Conservation (phyloP, 2,797 vertebrate species). For the Echeneis naucrates region DNA sequence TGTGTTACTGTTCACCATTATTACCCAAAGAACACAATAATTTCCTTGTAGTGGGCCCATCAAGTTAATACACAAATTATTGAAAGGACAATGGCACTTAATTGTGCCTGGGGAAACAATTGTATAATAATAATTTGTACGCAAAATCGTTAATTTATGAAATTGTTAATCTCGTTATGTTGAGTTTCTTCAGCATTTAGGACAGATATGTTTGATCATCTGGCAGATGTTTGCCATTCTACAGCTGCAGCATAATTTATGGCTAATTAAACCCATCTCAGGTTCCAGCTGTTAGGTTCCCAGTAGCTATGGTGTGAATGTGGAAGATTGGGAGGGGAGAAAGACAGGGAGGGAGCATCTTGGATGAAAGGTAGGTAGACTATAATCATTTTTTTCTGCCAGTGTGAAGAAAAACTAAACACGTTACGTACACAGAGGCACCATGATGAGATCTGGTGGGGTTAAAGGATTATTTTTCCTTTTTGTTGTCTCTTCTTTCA, state of each 20-base stretch:
- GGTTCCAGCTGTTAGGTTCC: no score
- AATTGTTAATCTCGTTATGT: no score
- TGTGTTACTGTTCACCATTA: neutral
- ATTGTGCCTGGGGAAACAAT: neutral
- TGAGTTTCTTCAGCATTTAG: no score
- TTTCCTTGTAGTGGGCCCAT: neutral
- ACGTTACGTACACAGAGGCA: neutral
- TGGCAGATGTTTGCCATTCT: no score
- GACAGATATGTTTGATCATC: no score
- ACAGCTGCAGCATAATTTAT: no score
- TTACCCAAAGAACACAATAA: neutral
- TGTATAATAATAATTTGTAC: no score
- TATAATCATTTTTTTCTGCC: neutral
- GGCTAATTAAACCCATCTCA: no score
- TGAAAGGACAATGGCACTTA: neutral
- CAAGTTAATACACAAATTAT: neutral
- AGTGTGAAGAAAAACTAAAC: neutral
- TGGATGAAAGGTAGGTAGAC: neutral
- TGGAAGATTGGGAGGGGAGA: conserved; percentile 7
- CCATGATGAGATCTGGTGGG: conserved; percentile 60
- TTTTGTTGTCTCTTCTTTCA: neutral
- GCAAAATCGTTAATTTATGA: no score
- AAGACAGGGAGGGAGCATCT: conserved; percentile 6
- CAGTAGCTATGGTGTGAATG: no score
- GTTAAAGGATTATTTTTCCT: conserved; percentile 27